Evolutionary conservation across 2,113 vertebrate species (phyloP).

Genomic region (Megaceryle maxima): DNA sequence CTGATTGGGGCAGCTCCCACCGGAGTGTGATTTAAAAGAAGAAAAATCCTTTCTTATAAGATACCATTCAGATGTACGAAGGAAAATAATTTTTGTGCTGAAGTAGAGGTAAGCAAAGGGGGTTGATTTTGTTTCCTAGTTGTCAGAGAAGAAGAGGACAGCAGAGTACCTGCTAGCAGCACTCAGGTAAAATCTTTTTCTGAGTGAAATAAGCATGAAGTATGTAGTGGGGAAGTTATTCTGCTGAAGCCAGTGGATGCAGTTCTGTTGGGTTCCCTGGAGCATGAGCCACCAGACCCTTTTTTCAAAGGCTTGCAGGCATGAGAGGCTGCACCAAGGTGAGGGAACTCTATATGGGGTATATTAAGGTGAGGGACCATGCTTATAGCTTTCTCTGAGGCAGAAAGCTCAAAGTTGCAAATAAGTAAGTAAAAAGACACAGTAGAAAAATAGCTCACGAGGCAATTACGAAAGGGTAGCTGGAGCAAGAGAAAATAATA

Average conservation of each 20-base stretch:
- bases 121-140: neutral
- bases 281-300: neutral
- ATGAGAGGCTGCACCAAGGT: neutral
- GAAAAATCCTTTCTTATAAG: neutral
- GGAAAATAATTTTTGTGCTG: neutral
- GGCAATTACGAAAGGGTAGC: neutral
- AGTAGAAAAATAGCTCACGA: neutral
- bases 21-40: neutral
- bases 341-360: neutral
- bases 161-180: neutral
- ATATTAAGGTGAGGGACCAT: neutral
- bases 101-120: neutral
- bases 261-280: neutral
- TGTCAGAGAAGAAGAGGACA: neutral
- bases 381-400: neutral
- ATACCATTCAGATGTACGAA: neutral
- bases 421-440: constrained; percentile 19
- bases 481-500: constrained; percentile 16
- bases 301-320: neutral
- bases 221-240: neutral
- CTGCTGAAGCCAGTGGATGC: neutral
- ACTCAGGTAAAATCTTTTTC: neutral
- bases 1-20: neutral
- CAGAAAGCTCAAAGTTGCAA: neutral
- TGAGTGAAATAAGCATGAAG: neutral